A percentile compares a stretch with the other conserved stretches of the same genome.
phyloP scores from a whole-genome alignment of 2,797 vertebrate genomes.

The Megaceryle alcyon region DNA sequence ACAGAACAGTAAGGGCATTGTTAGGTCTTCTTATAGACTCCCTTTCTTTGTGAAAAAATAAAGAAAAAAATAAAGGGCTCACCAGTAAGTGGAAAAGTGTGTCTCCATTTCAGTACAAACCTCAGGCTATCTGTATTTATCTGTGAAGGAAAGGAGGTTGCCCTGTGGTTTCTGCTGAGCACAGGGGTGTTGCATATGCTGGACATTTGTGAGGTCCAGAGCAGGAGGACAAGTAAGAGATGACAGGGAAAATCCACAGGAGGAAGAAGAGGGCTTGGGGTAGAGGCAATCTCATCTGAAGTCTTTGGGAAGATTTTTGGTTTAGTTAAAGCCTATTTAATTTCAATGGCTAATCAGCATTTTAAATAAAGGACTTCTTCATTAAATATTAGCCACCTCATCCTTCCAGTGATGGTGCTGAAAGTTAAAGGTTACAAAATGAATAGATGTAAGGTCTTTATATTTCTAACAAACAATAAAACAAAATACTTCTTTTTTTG shows the following conservation, averaged over 20 bases:
- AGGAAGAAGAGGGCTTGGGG: neutral
- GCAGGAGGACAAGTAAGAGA: neutral
- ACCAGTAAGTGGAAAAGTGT: neutral
- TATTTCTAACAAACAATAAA: neutral
- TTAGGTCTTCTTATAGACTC: conserved; percentile 44
- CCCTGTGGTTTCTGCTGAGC: neutral
- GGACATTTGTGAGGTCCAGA: neutral
- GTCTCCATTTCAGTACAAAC: neutral
- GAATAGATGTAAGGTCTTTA: neutral
- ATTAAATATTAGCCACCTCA: neutral
- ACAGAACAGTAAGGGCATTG: conserved; percentile 42
- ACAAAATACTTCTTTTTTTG: neutral
- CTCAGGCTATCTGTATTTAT: neutral
- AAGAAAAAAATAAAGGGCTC: neutral
- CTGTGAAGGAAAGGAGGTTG: neutral
- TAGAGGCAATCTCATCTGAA: neutral
- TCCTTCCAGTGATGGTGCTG: neutral
- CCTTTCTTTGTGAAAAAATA: neutral
- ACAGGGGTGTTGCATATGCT: neutral
- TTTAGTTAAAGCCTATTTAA: neutral
- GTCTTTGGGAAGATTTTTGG: neutral
- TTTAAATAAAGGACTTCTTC: conserved; percentile 8
- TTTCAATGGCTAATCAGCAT: conserved; percentile 1
- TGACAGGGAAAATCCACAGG: neutral
- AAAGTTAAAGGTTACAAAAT: neutral